Conservation (phyloP, 2,113 vertebrate genomes). For the Apus apus region DNA sequence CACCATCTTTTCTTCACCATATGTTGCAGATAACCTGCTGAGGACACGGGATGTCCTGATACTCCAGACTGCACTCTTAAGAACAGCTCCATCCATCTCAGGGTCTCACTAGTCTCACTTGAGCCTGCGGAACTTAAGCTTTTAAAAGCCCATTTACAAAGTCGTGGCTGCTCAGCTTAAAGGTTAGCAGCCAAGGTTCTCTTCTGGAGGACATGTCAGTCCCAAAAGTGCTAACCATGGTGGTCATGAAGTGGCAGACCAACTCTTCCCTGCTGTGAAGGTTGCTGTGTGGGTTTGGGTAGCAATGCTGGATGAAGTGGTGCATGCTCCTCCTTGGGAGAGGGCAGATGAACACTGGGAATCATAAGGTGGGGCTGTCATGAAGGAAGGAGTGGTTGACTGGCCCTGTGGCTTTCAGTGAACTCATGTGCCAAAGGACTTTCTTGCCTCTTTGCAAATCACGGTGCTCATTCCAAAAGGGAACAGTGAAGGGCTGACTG, state of each 20-base stretch:
- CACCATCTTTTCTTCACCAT: background rate
- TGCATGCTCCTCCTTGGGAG: background rate
- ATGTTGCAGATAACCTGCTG: background rate
- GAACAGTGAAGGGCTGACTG: fast-evolving
- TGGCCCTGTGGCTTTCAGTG: background rate
- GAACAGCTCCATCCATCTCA: background rate
- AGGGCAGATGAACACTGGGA: background rate
- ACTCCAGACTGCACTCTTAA: background rate
- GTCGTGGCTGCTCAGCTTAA: background rate
- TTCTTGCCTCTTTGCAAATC: background rate
- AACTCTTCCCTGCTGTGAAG: background rate
- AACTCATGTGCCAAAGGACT: background rate
- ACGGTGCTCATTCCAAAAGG: background rate
- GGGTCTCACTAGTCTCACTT: background rate
- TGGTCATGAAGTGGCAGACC: background rate
- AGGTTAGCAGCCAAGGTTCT: background rate
- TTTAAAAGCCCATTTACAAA: background rate
- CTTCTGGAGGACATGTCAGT: background rate
- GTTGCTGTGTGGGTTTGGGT: background rate
- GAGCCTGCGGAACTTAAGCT: background rate
- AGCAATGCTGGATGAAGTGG: background rate
- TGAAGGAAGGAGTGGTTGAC: background rate
- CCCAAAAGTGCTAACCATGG: background rate
- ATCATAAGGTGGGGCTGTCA: background rate
- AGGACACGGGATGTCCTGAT: background rate